phyloP scores from a whole-genome alignment of 2,888 invertebrate species.

The Axea sp. region DNA sequence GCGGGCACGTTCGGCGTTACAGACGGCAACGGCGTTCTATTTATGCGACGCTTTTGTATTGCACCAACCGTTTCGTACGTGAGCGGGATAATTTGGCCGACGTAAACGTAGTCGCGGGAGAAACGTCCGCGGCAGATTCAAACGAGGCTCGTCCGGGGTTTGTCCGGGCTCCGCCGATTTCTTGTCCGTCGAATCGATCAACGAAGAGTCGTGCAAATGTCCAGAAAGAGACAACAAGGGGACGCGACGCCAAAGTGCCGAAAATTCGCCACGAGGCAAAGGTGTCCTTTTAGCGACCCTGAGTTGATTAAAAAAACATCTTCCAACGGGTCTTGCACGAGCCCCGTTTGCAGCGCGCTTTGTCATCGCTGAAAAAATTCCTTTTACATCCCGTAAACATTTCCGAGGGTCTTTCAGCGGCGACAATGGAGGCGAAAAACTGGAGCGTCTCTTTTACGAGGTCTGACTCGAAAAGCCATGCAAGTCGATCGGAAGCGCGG shows the following conservation, averaged over 20 bases:
- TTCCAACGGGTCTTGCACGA: not conserved
- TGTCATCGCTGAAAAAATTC: not conserved
- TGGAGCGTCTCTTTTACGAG: not conserved
- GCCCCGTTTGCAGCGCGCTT: not conserved
- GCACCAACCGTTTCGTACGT: slow-evolving; percentile 56
- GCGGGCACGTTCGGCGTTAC: slow-evolving; percentile 44
- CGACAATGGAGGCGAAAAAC: slow-evolving; percentile 4
- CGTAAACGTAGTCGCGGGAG: slow-evolving; percentile 33
- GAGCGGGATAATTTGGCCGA: slow-evolving; percentile 54
- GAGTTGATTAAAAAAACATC: slow-evolving; percentile 9
- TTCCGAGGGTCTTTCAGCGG: slow-evolving; percentile 4
- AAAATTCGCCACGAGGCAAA: no score
- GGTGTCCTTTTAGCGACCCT: no score
- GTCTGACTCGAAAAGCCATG: not conserved
- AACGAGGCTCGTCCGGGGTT: slow-evolving; percentile 1
- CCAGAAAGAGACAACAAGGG: no score
- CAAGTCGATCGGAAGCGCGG: slow-evolving; percentile 1
- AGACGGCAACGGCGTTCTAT: slow-evolving; percentile 54
- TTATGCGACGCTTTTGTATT: slow-evolving; percentile 57
- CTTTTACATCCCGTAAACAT: slow-evolving; percentile 9
- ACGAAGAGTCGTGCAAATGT: no score
- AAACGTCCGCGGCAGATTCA: slow-evolving; percentile 3
- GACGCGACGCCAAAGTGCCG: no score
- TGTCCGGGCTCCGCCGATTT: not conserved
- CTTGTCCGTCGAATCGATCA: no score